phyloP scores from a whole-genome alignment of 2,113 vertebrate genomes.

The Willisornis vidua region DNA sequence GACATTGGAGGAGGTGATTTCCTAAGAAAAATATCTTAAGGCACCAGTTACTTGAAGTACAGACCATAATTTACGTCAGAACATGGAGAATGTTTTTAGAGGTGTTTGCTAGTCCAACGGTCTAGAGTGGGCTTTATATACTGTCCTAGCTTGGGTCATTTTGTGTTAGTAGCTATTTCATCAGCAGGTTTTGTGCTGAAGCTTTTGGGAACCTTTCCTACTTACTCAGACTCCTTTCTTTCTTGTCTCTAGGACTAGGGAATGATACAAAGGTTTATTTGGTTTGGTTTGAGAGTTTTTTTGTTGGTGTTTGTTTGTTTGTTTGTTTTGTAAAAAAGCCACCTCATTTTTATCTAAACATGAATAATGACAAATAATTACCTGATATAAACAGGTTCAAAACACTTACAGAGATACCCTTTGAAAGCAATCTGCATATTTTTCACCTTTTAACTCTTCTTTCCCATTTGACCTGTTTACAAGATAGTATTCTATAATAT shows the following conservation, averaged over 20 bases:
- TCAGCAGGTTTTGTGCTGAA: background rate
- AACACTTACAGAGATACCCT: background rate
- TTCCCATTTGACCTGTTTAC: background rate
- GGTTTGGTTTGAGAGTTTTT: background rate
- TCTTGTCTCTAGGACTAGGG: background rate
- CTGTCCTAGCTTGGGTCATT: background rate
- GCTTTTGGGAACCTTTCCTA: background rate
- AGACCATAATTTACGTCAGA: background rate
- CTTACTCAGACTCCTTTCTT: background rate
- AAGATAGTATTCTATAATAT: background rate
- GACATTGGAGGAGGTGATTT: background rate
- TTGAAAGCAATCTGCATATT: background rate
- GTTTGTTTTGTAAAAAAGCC: background rate
- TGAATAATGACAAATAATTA: background rate
- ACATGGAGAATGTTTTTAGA: background rate
- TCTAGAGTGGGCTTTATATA: background rate
- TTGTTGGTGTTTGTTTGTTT: too few species aligned
- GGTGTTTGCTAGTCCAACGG: background rate
- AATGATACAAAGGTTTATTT: background rate
- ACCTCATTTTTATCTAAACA: background rate
- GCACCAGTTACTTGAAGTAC: background rate
- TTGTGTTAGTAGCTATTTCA: background rate
- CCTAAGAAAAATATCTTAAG: background rate
- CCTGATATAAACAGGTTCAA: background rate
- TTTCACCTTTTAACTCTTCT: background rate